phyloP scores from a whole-genome alignment of 2,797 vertebrate species.

The Pteropus rufus region DNA sequence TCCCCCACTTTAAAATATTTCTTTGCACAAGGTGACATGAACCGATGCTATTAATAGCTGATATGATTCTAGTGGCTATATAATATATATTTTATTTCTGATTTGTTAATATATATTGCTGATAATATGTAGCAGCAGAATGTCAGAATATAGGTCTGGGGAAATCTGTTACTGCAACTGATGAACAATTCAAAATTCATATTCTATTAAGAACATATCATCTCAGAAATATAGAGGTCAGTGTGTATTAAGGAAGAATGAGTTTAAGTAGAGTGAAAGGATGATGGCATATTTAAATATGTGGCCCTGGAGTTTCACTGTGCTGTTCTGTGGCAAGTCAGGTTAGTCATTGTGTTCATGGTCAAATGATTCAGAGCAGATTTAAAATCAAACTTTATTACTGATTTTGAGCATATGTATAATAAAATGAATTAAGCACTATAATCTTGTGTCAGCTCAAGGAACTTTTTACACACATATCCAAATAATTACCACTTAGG shows the following conservation, averaged over 20 bases:
- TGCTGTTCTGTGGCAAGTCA: not conserved
- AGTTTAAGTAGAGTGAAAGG: not conserved
- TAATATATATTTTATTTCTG: not conserved
- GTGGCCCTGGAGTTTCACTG: not conserved
- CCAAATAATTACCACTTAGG: not conserved
- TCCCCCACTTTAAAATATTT: not conserved
- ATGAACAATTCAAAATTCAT: not conserved
- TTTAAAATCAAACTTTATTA: not conserved
- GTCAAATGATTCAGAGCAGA: not conserved
- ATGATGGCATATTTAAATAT: not conserved
- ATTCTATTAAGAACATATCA: not conserved
- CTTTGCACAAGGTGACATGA: not conserved
- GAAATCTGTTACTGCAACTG: not conserved
- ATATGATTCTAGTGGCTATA: not conserved
- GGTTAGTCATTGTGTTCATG: not conserved
- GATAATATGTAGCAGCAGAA: not conserved
- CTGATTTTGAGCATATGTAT: not conserved
- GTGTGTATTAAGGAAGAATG: not conserved
- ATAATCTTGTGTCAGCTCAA: not conserved
- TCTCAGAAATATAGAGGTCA: not conserved
- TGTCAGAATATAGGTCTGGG: not conserved
- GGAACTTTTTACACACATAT: not conserved
- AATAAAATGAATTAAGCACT: not conserved
- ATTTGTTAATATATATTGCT: not conserved
- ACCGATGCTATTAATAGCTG: not conserved